Evolutionary conservation across 2,797 vertebrate genomes (phyloP).

Genomic region (Petrocephalus sullivani): DNA sequence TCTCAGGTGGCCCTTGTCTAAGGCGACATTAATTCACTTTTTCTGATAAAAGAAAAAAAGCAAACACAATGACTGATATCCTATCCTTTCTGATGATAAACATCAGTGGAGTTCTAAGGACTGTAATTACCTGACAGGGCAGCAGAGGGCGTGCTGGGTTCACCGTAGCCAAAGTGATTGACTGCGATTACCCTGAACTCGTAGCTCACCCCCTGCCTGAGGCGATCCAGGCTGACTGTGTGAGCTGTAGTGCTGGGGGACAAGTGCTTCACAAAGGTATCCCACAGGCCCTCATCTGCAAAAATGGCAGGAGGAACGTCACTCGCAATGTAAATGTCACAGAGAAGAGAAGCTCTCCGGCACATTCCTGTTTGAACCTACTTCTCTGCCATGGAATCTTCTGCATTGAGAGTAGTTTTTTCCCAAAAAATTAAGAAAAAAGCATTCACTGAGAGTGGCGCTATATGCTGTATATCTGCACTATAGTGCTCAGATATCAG

Average conservation of each 20-base stretch:
- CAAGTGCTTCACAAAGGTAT: constrained; percentile 81
- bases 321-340: constrained; percentile 18
- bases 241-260: constrained; percentile 75
- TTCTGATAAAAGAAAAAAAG: not conserved
- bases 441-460: not conserved
- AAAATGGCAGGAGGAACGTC: constrained; percentile 23
- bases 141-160: constrained; percentile 78
- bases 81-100: constrained; percentile 4
- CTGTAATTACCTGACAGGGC: constrained; percentile 76
- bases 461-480: not conserved
- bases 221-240: constrained; percentile 73
- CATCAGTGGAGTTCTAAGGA: not conserved
- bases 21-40: not conserved
- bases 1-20: not conserved
- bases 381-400: not conserved
- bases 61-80: not conserved
- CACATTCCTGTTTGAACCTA: not conserved
- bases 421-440: not conserved
- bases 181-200: constrained; percentile 89
- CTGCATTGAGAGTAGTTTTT: constrained; percentile 5
- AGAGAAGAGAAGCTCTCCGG: not conserved
- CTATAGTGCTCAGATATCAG: not conserved
- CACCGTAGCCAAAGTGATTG: constrained; percentile 84
- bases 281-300: constrained; percentile 90
- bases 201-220: constrained; percentile 84